phyloP scores from a whole-genome alignment of 2,888 invertebrate species.

The Orgyia antiqua region DNA sequence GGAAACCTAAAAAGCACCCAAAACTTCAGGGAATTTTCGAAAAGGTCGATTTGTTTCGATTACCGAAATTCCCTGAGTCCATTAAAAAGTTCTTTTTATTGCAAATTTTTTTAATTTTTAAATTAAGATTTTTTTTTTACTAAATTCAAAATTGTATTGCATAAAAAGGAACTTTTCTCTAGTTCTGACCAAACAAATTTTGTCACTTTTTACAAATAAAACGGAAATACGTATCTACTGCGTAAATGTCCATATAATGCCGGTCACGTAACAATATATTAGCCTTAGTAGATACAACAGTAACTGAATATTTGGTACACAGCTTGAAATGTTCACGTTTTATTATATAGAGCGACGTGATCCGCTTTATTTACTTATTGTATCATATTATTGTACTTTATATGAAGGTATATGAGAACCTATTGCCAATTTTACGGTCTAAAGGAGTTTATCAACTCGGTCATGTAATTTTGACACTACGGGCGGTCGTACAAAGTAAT shows the following conservation, averaged over 20 bases:
- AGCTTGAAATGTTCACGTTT: slow-evolving; percentile 49
- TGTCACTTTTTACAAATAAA: too few relatives aligned
- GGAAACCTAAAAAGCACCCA: too few relatives aligned
- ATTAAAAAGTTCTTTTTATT: too few relatives aligned
- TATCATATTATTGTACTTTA: slow-evolving; percentile 30
- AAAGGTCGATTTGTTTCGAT: too few relatives aligned
- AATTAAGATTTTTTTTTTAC: too few relatives aligned
- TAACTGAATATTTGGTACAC: slow-evolving; percentile 64
- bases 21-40: too few relatives aligned
- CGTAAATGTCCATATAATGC: slow-evolving; percentile 34
- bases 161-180: too few relatives aligned
- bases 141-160: too few relatives aligned
- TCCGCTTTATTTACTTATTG: slow-evolving; percentile 47
- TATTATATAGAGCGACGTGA: slow-evolving; percentile 48
- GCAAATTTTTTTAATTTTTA: too few relatives aligned
- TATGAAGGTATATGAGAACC: slow-evolving; percentile 18
- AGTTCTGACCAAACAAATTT: too few relatives aligned
- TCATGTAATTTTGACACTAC: slow-evolving; percentile 21
- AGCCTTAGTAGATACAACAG: slow-evolving; percentile 36
- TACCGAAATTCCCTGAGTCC: too few relatives aligned
- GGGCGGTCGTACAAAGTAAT: slow-evolving; percentile 16
- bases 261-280: slow-evolving; percentile 51
- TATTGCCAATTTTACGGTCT: slow-evolving; percentile 13
- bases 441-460: slow-evolving; percentile 15
- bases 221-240: slow-evolving; percentile 27